These are phyloP conservation scores for Aphelenchoides bicaudatus DNA, from an alignment of 2,888 invertebrate genomes.

Conservation along the genomic window DNA sequence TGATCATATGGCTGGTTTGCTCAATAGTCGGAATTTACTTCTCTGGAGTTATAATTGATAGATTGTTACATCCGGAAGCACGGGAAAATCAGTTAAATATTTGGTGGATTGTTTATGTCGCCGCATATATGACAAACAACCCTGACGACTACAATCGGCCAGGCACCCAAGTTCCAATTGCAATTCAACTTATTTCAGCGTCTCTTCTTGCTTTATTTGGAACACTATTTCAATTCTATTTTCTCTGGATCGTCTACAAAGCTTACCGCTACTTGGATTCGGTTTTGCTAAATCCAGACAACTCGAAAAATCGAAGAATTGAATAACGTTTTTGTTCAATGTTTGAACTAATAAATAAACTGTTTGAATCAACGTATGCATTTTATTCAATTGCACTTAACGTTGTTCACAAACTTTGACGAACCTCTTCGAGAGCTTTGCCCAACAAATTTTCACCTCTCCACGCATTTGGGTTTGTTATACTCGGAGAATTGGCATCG, in stretches of 20 bases:
- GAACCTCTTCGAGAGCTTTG: not conserved
- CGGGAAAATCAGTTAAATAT: not conserved
- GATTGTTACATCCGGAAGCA: not conserved
- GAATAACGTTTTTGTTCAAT: not conserved
- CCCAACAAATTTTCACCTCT: slow-evolving; percentile 8
- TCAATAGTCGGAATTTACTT: slow-evolving; percentile 3
- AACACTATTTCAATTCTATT: slow-evolving; percentile 12
- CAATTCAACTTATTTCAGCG: not conserved
- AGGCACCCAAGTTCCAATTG: slow-evolving; percentile 1
- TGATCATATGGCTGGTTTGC: not conserved
- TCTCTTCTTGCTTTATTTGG: slow-evolving; percentile 6
- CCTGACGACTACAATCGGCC: not conserved
- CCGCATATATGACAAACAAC: slow-evolving; percentile 9
- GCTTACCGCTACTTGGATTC: not conserved
- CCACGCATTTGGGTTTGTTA: not conserved
- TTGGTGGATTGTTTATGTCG: slow-evolving; percentile 9
- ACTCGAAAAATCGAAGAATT: not conserved
- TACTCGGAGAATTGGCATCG: not conserved
- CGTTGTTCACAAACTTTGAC: not conserved
- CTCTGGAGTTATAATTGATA: not conserved
- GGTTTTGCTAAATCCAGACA: slow-evolving; percentile 3
- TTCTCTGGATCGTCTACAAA: slow-evolving; percentile 9
- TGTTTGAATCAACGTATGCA: too few species aligned
- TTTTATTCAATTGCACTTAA: too few species aligned
- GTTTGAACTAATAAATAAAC: too few species aligned